Base-by-base conservation (phyloP, 92 coral and sea anemone genomes). In the Paragorgia papillata region DNA sequence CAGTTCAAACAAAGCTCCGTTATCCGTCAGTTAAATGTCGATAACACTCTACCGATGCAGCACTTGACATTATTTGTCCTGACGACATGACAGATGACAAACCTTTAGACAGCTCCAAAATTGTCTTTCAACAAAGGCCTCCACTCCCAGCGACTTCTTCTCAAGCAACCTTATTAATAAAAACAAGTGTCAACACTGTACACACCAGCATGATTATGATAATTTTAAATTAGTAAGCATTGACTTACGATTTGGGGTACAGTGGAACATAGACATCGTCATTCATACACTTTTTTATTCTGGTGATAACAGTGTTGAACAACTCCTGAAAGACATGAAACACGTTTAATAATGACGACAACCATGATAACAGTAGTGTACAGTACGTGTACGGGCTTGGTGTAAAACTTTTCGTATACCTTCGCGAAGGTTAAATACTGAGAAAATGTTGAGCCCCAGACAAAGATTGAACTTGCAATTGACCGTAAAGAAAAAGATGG, bases 41-140 rank as follows among this genome's bases (percentile, higher is more conserved):
- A n/a, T n/a, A n/a, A n/a, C n/a, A n/a, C n/a, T n/a, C n/a, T n/a
- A n/a, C n/a, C n/a, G n/a, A n/a, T n/a, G n/a, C n/a, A n/a, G n/a
- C n/a, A n/a, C n/a, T n/a, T n/a, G n/a, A n/a, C n/a, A n/a, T n/a
- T n/a, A n/a, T n/a, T n/a, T n/a, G n/a, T n/a, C n/a, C n/a, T n/a
- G n/a, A n/a, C n/a, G n/a, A n/a, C n/a, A n/a, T n/a, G n/a, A n/a
- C n/a, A n/a, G n/a, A n/a, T n/a, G 29, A 57, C 78, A 53, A 53
- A 94, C 98, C 98, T 94, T 94, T 3, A 81, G 82, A 61, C 98
- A 94, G 22, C 90, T 86, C 98, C 98, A 94, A 62, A 91, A 94
- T 60, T 94, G 98, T 74, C 98, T 83, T 69, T 94, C 97, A 48
- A 94, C 92, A 74, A 94, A 94, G 7, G 86, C 76, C 51, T 91